phyloP scores from a whole-genome alignment of 92 coral and sea anemone genomes.

The Parazoanthus darwini region DNA sequence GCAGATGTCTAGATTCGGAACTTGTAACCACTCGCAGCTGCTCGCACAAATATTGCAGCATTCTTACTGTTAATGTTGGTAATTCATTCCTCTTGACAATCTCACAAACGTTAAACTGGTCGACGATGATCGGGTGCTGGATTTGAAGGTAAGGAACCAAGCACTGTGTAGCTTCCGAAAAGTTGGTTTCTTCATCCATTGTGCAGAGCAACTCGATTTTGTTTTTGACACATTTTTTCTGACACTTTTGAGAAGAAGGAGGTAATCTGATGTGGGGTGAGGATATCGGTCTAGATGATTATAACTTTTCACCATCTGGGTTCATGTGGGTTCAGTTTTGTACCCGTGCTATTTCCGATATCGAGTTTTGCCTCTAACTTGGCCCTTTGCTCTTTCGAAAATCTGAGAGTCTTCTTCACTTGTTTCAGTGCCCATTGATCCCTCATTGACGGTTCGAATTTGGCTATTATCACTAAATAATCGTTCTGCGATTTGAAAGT shows the following conservation, averaged over 20 bases:
- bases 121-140: conserved; percentile 29
- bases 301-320: conserved; percentile 28
- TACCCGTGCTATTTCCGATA: conserved; percentile 33
- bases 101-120: conserved; percentile 26
- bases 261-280: conserved; percentile 30
- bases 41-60: conserved; percentile 21
- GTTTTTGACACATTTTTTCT: conserved; percentile 28
- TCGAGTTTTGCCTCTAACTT: conserved; percentile 24
- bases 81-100: conserved; percentile 4
- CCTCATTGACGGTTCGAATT: conserved; percentile 32
- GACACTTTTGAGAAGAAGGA: conserved; percentile 35
- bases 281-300: conserved; percentile 18
- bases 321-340: conserved; percentile 16
- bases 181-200: conserved; percentile 34
- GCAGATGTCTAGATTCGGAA: conserved; percentile 17
- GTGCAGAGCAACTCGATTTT: conserved; percentile 29
- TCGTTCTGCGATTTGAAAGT: conserved; percentile 32
- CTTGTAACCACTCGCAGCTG: conserved; percentile 27
- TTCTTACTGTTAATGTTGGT: conserved; percentile 26
- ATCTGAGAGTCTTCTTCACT: conserved; percentile 35
- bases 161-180: conserved; percentile 22
- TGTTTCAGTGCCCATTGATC: conserved; percentile 34
- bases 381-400: conserved; percentile 31
- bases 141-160: conserved; percentile 20
- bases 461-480: conserved; percentile 25